These are phyloP conservation scores for Eulemur rubriventer DNA, from an alignment of 2,797 vertebrate genomes.

Conservation along the genomic window DNA sequence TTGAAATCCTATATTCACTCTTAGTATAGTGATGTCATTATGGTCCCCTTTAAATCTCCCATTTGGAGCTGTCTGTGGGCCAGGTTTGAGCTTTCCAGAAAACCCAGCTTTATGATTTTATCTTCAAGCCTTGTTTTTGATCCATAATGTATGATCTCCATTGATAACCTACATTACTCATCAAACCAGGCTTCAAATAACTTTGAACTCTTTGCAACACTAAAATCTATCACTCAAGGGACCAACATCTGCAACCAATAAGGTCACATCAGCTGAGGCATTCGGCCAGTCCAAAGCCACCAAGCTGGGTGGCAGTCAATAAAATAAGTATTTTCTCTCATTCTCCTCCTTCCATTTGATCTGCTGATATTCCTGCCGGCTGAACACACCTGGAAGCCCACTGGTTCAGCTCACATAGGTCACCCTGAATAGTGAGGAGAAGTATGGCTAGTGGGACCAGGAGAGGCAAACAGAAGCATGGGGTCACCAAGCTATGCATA, in stretches of 20 bases:
- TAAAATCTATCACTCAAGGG: not conserved
- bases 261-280: not conserved
- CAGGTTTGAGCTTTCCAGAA: not conserved
- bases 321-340: not conserved
- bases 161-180: conserved; percentile 27
- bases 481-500: not conserved
- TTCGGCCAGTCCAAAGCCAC: not conserved
- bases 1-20: conserved; percentile 45
- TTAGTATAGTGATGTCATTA: not conserved
- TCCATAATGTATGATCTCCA: not conserved
- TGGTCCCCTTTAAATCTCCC: not conserved
- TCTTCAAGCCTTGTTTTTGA: conserved; percentile 31
- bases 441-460: not conserved
- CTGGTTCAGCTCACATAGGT: not conserved
- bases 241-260: not conserved
- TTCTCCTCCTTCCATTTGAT: not conserved
- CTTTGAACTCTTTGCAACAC: conserved; percentile 23
- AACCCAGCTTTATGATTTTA: conserved; percentile 35
- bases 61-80: not conserved
- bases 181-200: conserved; percentile 12
- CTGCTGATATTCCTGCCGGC: not conserved
- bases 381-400: not conserved
- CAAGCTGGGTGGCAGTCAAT: not conserved
- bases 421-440: not conserved
- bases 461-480: not conserved